phyloP scores from a whole-genome alignment of 2,113 vertebrate genomes.

The Ariopsis seemanni region DNA sequence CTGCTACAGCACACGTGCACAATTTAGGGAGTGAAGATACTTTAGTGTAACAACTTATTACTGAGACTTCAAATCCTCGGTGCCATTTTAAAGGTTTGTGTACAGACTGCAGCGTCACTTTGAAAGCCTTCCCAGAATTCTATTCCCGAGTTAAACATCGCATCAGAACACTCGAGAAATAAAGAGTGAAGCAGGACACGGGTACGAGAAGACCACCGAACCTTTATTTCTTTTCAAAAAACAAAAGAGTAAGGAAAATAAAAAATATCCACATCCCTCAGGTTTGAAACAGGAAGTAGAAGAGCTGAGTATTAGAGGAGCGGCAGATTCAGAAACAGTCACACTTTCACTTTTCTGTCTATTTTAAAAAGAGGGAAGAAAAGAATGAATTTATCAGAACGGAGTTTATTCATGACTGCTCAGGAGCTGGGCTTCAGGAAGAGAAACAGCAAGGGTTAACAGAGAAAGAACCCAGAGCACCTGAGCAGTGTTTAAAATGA shows the following conservation, averaged over 20 bases:
- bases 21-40: too few species aligned
- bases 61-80: background rate
- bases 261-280: constrained; percentile 69
- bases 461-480: constrained; percentile 81
- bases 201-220: constrained; percentile 42
- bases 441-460: constrained; percentile 73
- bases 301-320: constrained; percentile 65
- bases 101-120: background rate
- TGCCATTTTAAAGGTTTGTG: background rate
- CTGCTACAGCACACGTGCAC: too few species aligned
- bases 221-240: constrained; percentile 72
- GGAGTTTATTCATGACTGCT: constrained; percentile 43
- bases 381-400: constrained; percentile 52
- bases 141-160: background rate
- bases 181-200: too few species aligned
- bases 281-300: constrained; percentile 56
- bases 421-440: constrained; percentile 67
- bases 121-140: background rate
- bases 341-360: constrained; percentile 58
- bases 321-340: constrained; percentile 66
- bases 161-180: too few species aligned
- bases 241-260: constrained; percentile 45
- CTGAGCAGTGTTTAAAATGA: constrained; percentile 72
- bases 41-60: background rate
- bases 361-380: constrained; percentile 29